A percentile compares a stretch with the other conserved stretches of the same genome.
phyloP scores from a whole-genome alignment of 2,888 invertebrate species.

The Cenopis cana region DNA sequence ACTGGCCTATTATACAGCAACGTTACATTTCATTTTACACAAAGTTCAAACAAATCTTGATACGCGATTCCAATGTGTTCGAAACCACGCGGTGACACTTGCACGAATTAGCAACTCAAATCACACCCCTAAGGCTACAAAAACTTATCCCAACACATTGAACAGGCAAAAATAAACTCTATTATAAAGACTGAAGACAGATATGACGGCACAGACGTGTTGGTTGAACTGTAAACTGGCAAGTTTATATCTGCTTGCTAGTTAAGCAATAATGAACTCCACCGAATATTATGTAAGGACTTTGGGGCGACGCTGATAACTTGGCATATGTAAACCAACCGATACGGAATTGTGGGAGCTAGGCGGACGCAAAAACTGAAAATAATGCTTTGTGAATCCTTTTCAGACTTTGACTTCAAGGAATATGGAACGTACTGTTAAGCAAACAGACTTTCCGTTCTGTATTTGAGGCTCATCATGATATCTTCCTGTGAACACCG shows the following conservation, averaged over 20 bases:
- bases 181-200: neutral
- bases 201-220: neutral
- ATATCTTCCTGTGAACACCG: neutral
- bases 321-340: constrained; percentile 21
- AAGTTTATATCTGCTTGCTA: too few relatives aligned
- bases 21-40: constrained; percentile 6
- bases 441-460: neutral
- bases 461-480: neutral
- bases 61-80: constrained; percentile 22
- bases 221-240: constrained; percentile 2
- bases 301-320: neutral
- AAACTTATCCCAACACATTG: neutral
- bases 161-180: neutral
- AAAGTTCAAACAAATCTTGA: constrained; percentile 17
- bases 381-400: constrained; percentile 18
- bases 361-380: constrained; percentile 13
- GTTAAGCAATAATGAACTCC: neutral
- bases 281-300: neutral
- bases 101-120: constrained; percentile 35
- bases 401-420: constrained; percentile 1
- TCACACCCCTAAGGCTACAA: constrained; percentile 7
- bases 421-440: neutral
- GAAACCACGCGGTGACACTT: constrained; percentile 28
- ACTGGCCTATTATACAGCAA: too few relatives aligned
- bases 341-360: constrained; percentile 23